phyloP scores from a whole-genome alignment of 1,140 invertebrate species.

The Dufourea novaeangliae region DNA sequence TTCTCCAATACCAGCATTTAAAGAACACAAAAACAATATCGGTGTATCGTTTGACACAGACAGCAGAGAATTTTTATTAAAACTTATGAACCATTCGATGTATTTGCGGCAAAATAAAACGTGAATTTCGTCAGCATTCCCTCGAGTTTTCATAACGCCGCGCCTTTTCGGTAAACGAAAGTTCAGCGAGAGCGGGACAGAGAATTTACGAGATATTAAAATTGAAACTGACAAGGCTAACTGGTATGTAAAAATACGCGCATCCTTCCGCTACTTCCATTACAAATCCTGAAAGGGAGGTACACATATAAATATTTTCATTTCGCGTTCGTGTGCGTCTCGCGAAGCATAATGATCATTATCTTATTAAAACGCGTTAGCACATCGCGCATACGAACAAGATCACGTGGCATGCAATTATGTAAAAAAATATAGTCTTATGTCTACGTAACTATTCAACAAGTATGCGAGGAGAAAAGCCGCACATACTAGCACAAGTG shows the following conservation, averaged over 20 bases:
- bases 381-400: neutral
- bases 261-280: neutral
- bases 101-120: conserved; percentile 13
- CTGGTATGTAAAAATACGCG: neutral
- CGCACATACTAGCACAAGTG: too few relatives aligned
- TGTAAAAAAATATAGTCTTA: too few relatives aligned
- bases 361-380: neutral
- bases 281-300: too few relatives aligned
- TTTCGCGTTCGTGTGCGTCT: neutral
- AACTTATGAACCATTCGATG: conserved; percentile 8
- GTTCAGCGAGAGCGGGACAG: neutral
- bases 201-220: conserved; percentile 13
- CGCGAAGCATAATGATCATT: neutral
- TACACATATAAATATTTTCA: neutral
- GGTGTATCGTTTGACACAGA: too few relatives aligned
- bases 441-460: too few relatives aligned
- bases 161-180: neutral
- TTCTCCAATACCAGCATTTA: too few relatives aligned
- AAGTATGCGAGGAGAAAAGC: too few relatives aligned
- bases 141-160: conserved; percentile 13
- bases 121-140: conserved; percentile 23
- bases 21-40: too few relatives aligned
- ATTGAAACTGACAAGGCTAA: neutral
- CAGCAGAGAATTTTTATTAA: conserved; percentile 26
- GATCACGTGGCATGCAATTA: neutral